Percentiles rank a stretch among this genome's conserved stretches.
Conservation (phyloP, 2,888 invertebrate genomes). For the Aspidapion aeneum region DNA sequence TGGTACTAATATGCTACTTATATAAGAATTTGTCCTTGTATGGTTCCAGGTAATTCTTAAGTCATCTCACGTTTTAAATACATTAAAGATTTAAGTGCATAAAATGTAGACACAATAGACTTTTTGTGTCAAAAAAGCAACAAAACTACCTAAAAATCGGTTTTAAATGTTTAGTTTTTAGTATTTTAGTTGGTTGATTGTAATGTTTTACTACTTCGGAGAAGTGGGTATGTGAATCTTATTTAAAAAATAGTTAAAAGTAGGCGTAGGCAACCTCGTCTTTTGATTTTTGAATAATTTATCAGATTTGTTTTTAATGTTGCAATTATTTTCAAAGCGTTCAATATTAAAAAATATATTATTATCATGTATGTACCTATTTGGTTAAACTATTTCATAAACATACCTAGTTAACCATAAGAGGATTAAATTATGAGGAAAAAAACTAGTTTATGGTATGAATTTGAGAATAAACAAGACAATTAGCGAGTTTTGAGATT, state of each 20-base stretch:
- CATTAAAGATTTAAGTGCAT: neutral
- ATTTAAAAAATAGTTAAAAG: constrained; percentile 8
- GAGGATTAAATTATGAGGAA: neutral
- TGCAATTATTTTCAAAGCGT: neutral
- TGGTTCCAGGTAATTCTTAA: constrained; percentile 1
- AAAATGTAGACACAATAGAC: neutral
- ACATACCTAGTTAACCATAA: neutral
- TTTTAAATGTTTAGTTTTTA: neutral
- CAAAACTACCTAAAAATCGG: neutral
- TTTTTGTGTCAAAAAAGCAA: constrained; percentile 4
- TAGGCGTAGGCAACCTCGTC: constrained; percentile 16
- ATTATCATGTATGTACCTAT: neutral
- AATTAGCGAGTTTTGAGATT: neutral
- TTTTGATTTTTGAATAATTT: constrained; percentile 1
- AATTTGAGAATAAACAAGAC: neutral
- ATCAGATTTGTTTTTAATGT: neutral
- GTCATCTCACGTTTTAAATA: constrained; percentile 13
- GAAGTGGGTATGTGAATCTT: constrained; percentile 23
- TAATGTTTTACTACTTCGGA: constrained; percentile 24
- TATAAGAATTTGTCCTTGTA: constrained; percentile 6
- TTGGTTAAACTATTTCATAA: too few species aligned
- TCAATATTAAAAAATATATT: neutral
- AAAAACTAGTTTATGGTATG: neutral
- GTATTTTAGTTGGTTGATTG: neutral
- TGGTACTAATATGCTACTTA: constrained; percentile 1